Percentiles rank a stretch among this genome's conserved stretches.
Evolutionary conservation across 2,113 vertebrate genomes (phyloP).

Genomic region (Parus major): DNA sequence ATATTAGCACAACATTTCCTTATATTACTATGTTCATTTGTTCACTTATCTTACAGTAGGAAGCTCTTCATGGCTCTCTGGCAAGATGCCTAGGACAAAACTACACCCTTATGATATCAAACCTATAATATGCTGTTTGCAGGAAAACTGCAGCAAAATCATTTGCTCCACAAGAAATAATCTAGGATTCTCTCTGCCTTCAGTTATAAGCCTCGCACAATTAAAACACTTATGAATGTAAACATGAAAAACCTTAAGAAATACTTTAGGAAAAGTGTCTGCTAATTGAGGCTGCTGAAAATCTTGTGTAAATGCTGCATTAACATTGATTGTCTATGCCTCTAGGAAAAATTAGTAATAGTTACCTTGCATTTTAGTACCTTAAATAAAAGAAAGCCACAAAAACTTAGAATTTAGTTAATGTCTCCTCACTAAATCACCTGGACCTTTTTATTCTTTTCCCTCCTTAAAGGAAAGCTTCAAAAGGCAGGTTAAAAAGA

Average conservation of each 20-base stretch:
- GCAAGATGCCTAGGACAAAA: neutral
- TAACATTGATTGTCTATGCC: neutral
- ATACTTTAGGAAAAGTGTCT: neutral
- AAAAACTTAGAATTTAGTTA: neutral
- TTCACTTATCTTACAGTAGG: neutral
- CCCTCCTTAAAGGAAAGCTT: neutral
- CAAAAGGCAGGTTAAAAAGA: neutral
- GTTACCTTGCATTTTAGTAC: neutral
- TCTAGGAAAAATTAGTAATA: neutral
- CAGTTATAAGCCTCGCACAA: neutral
- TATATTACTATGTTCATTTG: neutral
- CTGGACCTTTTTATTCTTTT: fast-evolving
- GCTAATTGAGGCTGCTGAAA: neutral
- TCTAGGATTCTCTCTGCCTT: neutral
- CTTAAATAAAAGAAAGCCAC: neutral
- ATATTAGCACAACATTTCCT: neutral
- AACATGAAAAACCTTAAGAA: neutral
- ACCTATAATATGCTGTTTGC: fast-evolving
- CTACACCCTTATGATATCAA: neutral
- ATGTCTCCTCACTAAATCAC: neutral
- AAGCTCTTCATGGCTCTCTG: neutral
- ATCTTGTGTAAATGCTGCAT: neutral
- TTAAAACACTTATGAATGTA: neutral
- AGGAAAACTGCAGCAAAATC: neutral
- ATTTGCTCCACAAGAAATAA: neutral